phyloP scores from a whole-genome alignment of 2,797 vertebrate species.

The Acrossocheilus wenchowensis region DNA sequence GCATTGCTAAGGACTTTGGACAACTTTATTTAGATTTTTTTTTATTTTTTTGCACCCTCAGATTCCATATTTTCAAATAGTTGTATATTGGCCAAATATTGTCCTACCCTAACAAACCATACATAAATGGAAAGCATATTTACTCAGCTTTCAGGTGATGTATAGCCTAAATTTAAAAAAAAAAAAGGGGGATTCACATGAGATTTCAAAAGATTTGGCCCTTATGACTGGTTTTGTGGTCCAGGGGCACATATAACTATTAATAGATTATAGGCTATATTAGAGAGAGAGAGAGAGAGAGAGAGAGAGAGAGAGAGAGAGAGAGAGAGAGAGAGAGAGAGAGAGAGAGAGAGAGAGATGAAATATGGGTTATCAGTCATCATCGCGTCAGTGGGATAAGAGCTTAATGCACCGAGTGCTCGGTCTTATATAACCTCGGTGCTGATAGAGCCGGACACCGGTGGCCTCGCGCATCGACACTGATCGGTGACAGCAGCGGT shows the following conservation, averaged over 20 bases:
- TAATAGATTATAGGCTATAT: not conserved
- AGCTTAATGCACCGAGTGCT: slow-evolving; percentile 40
- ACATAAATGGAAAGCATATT: too few relatives aligned
- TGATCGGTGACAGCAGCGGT: slow-evolving; percentile 6
- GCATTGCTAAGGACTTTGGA: too few relatives aligned
- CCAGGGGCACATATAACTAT: not conserved
- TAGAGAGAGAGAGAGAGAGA: slow-evolving; percentile 21
- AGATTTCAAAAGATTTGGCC: too few relatives aligned
- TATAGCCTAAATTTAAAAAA: too few relatives aligned
- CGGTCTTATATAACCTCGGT: slow-evolving; percentile 58
- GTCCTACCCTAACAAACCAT: too few relatives aligned
- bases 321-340: slow-evolving; percentile 8
- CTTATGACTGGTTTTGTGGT: too few relatives aligned
- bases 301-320: slow-evolving; percentile 21
- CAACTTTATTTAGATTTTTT: too few relatives aligned
- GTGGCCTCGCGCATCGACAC: slow-evolving; percentile 16
- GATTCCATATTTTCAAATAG: too few relatives aligned
- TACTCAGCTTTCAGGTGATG: too few relatives aligned
- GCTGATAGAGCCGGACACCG: slow-evolving; percentile 57
- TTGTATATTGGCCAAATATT: too few relatives aligned
- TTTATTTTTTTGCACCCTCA: too few relatives aligned
- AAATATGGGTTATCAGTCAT: slow-evolving; percentile 41
- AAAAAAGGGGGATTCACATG: too few relatives aligned
- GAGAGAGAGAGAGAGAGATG: slow-evolving; percentile 9
- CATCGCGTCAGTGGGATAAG: slow-evolving; percentile 43